These are phyloP conservation scores for Callimorpha dominula DNA, from an alignment of 2,888 invertebrate species.

Conservation along the genomic window DNA sequence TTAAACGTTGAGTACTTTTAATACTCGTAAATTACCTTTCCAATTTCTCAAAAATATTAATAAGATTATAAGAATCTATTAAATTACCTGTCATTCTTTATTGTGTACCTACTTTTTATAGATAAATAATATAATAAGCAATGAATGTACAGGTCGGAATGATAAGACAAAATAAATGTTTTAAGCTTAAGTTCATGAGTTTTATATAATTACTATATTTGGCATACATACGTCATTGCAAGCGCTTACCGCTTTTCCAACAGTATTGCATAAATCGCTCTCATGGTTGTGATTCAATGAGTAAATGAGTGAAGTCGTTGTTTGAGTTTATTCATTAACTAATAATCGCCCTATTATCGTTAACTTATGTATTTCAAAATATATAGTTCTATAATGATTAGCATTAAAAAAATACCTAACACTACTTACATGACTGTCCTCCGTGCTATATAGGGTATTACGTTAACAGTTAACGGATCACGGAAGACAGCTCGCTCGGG, in stretches of 20 bases:
- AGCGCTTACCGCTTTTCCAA: too few species aligned
- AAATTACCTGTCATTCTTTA: background rate
- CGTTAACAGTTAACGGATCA: background rate
- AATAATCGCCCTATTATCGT: too few species aligned
- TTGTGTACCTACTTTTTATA: too few species aligned
- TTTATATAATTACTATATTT: too few species aligned
- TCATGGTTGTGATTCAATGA: too few species aligned
- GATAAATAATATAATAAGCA: too few species aligned
- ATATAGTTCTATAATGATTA: background rate
- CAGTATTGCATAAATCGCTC: too few species aligned
- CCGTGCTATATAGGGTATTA: background rate
- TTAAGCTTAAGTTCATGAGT: too few species aligned
- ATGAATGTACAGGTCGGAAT: background rate
- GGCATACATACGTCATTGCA: too few species aligned
- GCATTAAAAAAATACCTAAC: background rate
- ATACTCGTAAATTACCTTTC: background rate
- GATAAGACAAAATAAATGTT: background rate
- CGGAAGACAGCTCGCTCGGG: background rate
- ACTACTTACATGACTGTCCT: background rate
- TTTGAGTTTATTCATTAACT: too few species aligned
- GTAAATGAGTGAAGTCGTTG: too few species aligned
- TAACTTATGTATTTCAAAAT: too few species aligned
- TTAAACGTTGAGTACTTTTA: background rate
- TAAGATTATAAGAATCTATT: background rate
- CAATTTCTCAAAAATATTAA: background rate